These are phyloP conservation scores for Lates japonicus DNA, from an alignment of 2,797 vertebrate species.

Conservation along the genomic window DNA sequence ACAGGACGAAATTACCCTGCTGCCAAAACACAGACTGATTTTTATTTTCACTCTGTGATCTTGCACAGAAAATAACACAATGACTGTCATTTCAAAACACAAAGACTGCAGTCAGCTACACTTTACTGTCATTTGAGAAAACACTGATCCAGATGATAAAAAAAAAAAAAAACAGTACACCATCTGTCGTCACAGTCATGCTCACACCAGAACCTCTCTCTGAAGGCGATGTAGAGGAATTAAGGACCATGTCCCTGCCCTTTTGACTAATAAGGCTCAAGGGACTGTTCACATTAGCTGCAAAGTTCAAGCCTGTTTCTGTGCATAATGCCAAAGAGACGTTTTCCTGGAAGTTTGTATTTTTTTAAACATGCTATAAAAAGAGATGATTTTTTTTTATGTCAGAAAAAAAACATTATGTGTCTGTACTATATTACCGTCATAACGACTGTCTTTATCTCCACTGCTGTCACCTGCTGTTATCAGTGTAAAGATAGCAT, in stretches of 20 bases:
- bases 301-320: conserved; percentile 53
- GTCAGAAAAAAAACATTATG: background rate
- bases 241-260: conserved; percentile 26
- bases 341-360: background rate
- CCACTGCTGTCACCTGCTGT: conserved; percentile 2
- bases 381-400: background rate
- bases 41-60: conserved; percentile 11
- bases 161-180: background rate
- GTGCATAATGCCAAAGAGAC: conserved; percentile 9
- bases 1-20: background rate
- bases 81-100: background rate
- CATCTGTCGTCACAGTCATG: background rate
- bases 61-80: conserved; percentile 18
- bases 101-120: background rate
- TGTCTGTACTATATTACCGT: conserved; percentile 2
- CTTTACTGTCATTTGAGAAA: conserved; percentile 17
- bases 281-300: conserved; percentile 33
- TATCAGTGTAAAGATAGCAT: conserved; percentile 56
- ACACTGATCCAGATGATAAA: background rate
- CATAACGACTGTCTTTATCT: conserved; percentile 27
- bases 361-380: background rate
- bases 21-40: background rate
- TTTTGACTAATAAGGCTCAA: conserved; percentile 53
- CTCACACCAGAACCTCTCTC: conserved; percentile 1
- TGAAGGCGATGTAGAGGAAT: conserved; percentile 6